These are phyloP conservation scores for Pachycephala philippinensis DNA, from an alignment of 2,113 vertebrate species.

Conservation along the genomic window DNA sequence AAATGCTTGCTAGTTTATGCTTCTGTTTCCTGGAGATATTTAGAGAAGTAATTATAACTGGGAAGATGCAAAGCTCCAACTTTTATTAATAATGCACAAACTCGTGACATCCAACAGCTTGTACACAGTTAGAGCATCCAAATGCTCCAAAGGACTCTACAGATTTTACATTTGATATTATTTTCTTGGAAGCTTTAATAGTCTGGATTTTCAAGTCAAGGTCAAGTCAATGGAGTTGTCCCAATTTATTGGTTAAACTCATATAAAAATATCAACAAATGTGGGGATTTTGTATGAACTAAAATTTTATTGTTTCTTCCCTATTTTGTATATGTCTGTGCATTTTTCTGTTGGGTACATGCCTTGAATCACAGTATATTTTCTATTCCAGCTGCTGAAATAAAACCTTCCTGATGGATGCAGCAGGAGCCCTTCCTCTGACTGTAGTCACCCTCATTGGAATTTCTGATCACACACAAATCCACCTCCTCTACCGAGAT, in stretches of 20 bases:
- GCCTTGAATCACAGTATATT: not conserved
- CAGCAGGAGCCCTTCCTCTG: not conserved
- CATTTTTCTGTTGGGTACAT: not conserved
- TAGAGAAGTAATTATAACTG: slow-evolving; percentile 27
- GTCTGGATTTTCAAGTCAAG: not conserved
- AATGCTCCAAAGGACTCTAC: not conserved
- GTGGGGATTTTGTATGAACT: not conserved
- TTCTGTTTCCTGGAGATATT: slow-evolving; percentile 33
- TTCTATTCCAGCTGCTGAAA: not conserved
- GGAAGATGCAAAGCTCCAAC: not conserved
- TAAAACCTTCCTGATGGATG: not conserved
- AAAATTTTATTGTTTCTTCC: not conserved
- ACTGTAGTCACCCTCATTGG: not conserved
- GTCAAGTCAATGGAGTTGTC: not conserved
- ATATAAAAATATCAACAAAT: not conserved
- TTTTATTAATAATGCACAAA: slow-evolving; percentile 51
- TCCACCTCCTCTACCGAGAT: not conserved
- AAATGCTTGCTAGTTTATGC: not conserved
- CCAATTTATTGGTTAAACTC: not conserved
- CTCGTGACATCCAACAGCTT: not conserved
- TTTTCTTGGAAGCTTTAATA: not conserved
- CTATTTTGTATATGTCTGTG: not conserved
- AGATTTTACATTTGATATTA: not conserved
- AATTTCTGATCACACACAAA: not conserved
- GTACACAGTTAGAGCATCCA: not conserved